Conservation (phyloP, 2,113 vertebrate genomes). For the Microcebus tavaratra region DNA sequence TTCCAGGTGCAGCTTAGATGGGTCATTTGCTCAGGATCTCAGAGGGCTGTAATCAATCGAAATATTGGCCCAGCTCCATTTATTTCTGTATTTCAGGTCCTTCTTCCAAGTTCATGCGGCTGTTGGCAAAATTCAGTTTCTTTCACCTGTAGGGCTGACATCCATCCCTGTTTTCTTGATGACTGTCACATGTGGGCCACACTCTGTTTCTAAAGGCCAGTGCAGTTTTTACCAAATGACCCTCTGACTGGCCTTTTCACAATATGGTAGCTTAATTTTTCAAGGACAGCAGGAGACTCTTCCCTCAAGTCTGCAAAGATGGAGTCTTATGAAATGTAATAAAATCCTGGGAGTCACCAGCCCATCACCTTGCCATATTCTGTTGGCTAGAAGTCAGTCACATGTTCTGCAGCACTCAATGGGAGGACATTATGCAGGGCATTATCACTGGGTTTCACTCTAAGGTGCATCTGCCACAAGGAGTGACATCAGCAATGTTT, state of each 20-base stretch:
- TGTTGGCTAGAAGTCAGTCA: neutral
- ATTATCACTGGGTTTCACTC: neutral
- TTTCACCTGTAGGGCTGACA: neutral
- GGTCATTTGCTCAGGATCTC: neutral
- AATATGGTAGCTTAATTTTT: neutral
- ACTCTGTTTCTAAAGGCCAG: neutral
- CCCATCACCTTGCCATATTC: neutral
- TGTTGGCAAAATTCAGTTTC: neutral
- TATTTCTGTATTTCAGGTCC: neutral
- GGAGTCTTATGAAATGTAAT: neutral
- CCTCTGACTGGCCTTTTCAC: neutral
- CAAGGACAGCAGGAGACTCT: neutral
- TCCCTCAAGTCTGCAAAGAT: neutral
- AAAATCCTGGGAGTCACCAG: neutral
- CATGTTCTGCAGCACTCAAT: neutral
- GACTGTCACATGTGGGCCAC: neutral
- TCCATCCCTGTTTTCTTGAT: neutral
- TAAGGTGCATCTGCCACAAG: neutral
- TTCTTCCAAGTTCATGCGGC: neutral
- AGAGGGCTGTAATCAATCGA: neutral
- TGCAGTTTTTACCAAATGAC: neutral
- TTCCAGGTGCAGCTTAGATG: neutral
- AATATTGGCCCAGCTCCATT: neutral
- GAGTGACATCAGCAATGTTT: neutral
- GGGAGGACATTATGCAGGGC: neutral